Evolutionary conservation across 2,888 invertebrate genomes (phyloP).

Genomic region (Drosophila birchii): DNA sequence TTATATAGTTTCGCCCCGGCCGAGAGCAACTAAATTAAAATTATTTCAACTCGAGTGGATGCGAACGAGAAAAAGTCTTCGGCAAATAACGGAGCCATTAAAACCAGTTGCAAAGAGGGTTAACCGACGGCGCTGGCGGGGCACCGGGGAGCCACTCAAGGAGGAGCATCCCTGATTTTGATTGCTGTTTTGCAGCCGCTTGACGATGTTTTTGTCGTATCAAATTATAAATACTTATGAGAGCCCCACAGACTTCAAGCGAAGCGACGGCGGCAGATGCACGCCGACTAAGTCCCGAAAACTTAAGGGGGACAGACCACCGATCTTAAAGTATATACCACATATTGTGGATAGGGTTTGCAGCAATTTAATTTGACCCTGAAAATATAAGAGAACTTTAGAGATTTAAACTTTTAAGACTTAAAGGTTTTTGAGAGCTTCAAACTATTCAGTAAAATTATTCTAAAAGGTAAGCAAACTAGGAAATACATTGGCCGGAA

Average conservation of each 20-base stretch:
- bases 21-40: conserved; percentile 72
- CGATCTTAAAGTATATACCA: neutral
- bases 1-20: conserved; percentile 59
- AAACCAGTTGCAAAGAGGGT: conserved; percentile 64
- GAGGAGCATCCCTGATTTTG: conserved; percentile 53
- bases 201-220: conserved; percentile 48
- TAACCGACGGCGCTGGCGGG: conserved; percentile 13
- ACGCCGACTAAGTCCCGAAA: conserved; percentile 1
- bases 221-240: conserved; percentile 68
- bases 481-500: conserved; percentile 6
- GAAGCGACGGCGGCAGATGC: conserved; percentile 25
- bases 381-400: neutral
- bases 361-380: neutral
- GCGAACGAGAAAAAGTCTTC: conserved; percentile 49
- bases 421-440: neutral
- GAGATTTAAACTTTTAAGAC: neutral
- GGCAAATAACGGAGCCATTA: conserved; percentile 65
- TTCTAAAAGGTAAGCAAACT: neutral
- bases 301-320: neutral
- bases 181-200: conserved; percentile 56
- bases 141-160: conserved; percentile 7
- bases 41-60: conserved; percentile 73
- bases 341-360: neutral
- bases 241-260: conserved; percentile 23
- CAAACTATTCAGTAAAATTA: neutral